phyloP scores from a whole-genome alignment of 2,888 invertebrate genomes.

The Gonocerus acuteangulatus region DNA sequence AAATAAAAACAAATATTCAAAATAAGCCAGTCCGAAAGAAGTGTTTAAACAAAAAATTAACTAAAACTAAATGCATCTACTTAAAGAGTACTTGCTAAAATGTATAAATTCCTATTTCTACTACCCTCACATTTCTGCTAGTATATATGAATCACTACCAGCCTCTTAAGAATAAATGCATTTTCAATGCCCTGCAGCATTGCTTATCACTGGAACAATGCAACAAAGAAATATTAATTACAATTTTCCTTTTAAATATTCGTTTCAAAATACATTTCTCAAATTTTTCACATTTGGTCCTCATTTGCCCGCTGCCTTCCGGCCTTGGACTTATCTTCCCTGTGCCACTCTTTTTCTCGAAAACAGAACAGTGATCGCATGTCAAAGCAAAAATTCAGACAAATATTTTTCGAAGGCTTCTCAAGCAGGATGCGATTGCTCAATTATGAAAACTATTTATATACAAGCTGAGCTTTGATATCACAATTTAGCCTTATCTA shows the following conservation, averaged over 20 bases:
- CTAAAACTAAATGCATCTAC: no score
- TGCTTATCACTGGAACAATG: background rate
- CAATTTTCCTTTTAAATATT: background rate
- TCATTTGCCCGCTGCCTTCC: slow-evolving; percentile 9
- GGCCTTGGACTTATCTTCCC: background rate
- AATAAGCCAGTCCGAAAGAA: no score
- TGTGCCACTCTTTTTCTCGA: background rate
- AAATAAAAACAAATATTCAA: no score
- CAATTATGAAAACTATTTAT: no score
- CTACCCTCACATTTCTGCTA: slow-evolving; percentile 10
- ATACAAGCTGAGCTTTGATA: no score
- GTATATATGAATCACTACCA: slow-evolving; percentile 3
- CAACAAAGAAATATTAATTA: background rate
- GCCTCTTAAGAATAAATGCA: slow-evolving; percentile 22
- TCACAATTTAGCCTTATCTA: no score
- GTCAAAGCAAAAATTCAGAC: background rate
- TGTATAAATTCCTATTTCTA: background rate
- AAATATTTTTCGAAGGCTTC: no score
- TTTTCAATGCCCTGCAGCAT: background rate
- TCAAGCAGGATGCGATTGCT: no score
- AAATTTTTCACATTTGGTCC: slow-evolving; percentile 11
- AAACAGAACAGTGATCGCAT: background rate
- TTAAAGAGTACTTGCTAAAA: no score
- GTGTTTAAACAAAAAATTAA: no score
- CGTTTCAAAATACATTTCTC: background rate